Conservation (phyloP, 2,113 vertebrate genomes). For the Rhinoderma darwinii region DNA sequence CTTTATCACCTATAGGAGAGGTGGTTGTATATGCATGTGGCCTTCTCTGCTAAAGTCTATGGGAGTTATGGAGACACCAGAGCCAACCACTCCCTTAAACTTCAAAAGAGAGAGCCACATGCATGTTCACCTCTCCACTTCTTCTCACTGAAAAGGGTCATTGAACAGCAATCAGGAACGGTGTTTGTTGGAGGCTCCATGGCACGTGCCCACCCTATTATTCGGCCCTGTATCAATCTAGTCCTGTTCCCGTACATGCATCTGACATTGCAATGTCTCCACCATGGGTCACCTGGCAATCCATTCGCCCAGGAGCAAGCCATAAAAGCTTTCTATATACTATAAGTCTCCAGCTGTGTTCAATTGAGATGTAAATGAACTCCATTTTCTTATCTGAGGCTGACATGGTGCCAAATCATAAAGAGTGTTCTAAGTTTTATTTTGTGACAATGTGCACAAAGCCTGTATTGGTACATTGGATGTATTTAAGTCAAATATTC, state of each 20-base stretch:
- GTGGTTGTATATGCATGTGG: too few relatives aligned
- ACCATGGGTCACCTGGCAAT: slow-evolving; percentile 7
- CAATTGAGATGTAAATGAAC: slow-evolving; percentile 44
- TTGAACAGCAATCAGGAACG: too few relatives aligned
- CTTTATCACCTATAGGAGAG: too few relatives aligned
- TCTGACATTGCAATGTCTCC: not conserved
- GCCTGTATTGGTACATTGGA: slow-evolving; percentile 23
- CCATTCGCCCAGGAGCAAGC: not conserved
- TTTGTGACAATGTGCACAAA: slow-evolving; percentile 15
- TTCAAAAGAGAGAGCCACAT: too few relatives aligned
- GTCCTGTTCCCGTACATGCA: not conserved
- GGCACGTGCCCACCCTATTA: not conserved
- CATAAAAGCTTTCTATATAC: slow-evolving; percentile 31
- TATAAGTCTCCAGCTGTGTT: slow-evolving; percentile 26
- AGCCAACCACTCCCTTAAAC: too few relatives aligned
- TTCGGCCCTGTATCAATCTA: not conserved
- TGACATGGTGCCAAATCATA: slow-evolving; percentile 29
- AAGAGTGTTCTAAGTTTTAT: slow-evolving; percentile 24
- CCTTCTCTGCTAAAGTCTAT: too few relatives aligned
- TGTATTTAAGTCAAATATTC: slow-evolving; percentile 10
- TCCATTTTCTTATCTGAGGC: slow-evolving; percentile 25
- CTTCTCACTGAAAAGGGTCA: too few relatives aligned
- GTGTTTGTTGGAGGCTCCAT: not conserved
- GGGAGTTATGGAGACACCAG: too few relatives aligned
- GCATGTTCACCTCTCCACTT: too few relatives aligned